phyloP scores from a whole-genome alignment of 2,888 invertebrate species.

The Tetrapedia diversipes region DNA sequence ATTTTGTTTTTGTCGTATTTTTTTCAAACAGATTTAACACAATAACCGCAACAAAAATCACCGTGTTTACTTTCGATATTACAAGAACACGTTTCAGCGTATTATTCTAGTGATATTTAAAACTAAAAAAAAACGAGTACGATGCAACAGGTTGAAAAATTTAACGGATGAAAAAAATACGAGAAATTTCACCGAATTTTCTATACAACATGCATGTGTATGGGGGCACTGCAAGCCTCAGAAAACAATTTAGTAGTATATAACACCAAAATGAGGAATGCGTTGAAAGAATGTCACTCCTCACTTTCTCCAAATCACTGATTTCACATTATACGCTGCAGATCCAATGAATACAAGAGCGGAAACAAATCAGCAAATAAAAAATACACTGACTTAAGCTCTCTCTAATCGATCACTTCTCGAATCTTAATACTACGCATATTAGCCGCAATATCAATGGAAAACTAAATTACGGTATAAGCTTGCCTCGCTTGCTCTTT shows the following conservation, averaged over 20 bases:
- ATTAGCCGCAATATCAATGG: slow-evolving; percentile 5
- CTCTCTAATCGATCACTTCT: slow-evolving; percentile 26
- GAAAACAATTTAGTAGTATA: slow-evolving; percentile 39
- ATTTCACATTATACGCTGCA: slow-evolving; percentile 35
- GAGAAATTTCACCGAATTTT: slow-evolving; percentile 31
- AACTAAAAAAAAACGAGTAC: not conserved
- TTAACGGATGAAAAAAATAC: slow-evolving; percentile 19
- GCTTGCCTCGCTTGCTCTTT: not conserved
- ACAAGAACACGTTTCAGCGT: not conserved
- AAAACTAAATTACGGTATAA: not conserved
- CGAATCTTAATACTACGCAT: slow-evolving; percentile 17
- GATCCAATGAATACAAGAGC: slow-evolving; percentile 2
- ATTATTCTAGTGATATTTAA: not conserved
- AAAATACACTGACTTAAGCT: not conserved
- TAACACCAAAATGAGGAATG: slow-evolving; percentile 38
- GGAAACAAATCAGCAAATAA: slow-evolving; percentile 20
- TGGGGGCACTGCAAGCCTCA: not conserved
- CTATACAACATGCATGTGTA: not conserved
- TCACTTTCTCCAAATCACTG: slow-evolving; percentile 62
- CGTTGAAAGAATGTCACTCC: slow-evolving; percentile 50
- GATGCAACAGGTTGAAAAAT: slow-evolving; percentile 56
- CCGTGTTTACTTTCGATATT: slow-evolving; percentile 15
- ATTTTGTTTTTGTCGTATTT: not conserved
- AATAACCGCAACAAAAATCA: not conserved
- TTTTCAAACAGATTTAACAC: not conserved